phyloP scores from a whole-genome alignment of 1,140 invertebrate genomes.

The Nebria ingens region DNA sequence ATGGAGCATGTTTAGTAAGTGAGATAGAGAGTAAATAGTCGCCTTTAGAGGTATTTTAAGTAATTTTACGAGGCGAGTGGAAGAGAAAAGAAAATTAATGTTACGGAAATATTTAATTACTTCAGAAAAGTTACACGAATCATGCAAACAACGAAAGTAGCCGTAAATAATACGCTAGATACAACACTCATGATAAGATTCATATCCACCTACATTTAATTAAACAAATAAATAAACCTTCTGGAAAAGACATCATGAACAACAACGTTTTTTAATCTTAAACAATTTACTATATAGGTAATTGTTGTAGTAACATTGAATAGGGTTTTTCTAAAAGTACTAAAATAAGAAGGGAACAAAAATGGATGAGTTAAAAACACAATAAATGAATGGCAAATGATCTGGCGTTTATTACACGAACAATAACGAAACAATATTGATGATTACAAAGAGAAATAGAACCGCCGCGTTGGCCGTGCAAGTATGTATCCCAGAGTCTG shows the following conservation, averaged over 20 bases:
- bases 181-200: background rate
- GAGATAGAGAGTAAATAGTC: no score
- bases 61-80: no score
- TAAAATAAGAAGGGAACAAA: background rate
- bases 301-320: background rate
- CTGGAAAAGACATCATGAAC: background rate
- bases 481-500: no score
- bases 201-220: slow-evolving; percentile 1
- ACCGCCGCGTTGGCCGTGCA: no score
- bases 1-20: no score
- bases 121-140: background rate
- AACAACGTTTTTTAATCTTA: background rate
- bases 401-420: background rate
- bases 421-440: no score
- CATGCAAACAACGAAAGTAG: background rate
- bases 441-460: no score
- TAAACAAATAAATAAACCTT: background rate
- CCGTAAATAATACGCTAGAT: background rate
- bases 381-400: background rate
- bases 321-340: background rate
- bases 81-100: background rate
- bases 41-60: no score
- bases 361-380: background rate
- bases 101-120: slow-evolving; percentile 2
- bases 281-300: background rate